Base-by-base conservation (phyloP, 2,888 invertebrate species). In the Xestia xanthographa region DNA sequence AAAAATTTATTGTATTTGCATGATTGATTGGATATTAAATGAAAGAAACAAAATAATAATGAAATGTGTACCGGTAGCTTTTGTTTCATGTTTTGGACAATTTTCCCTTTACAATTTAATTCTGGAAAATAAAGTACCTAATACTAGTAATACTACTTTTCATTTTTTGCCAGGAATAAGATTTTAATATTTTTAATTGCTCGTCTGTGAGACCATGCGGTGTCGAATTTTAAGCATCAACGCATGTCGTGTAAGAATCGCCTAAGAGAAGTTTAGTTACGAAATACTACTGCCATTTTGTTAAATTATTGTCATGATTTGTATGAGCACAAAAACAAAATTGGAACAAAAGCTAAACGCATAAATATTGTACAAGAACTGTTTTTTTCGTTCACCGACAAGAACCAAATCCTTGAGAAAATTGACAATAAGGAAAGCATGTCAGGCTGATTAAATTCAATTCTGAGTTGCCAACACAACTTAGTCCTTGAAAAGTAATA, bases 401-500 rank as follows among this genome's bases (percentile, higher is more conserved):
- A n/a, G 4, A 8, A 41, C n/a, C 38, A 66, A 43, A 50, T 65
- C 12, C 17, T 45, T 26, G 0, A 0, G n/a, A 60, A 81, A 43
- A 56, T 67, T 29, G 0, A 34, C 22, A 68, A 82, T 50, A 76
- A 50, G 38, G 2, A 45, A 67, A 81, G 12, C 43, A 34, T 20
- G 62, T 12, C 38, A 45, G 50, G 0, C 41, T 68, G 63, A 72
- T 81, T 82, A 68, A 68, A 77, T 82, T 82, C 5, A 76, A 72
- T 71, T 71, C 63, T 5, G 29, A 75, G 53, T 81, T 75, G 11
- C 63, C 22, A 45, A 66, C 26, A 72, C 22, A 71, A 65, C 63
- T 77, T 38, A 65, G 66, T 65, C 50, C 77, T 71, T 75, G 26
- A 62, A 68, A 82, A 81, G 56, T 81, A 66, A 62, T 75, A 45